phyloP scores from a whole-genome alignment of 2,797 vertebrate species.

The Sebastes dallii region DNA sequence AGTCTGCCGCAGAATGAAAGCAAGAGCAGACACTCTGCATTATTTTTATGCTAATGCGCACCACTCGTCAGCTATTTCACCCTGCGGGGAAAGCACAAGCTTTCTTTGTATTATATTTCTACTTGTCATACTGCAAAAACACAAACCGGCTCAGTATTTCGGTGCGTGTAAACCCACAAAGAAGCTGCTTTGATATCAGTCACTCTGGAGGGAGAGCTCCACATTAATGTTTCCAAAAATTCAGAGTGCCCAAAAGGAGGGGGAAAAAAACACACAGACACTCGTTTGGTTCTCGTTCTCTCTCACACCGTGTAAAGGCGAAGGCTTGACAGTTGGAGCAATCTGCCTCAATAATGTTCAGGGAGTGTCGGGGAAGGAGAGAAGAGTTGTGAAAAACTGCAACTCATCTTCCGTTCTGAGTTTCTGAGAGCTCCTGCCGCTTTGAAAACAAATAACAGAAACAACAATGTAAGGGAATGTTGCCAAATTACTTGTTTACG shows the following conservation, averaged over 20 bases:
- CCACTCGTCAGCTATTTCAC: constrained; percentile 59
- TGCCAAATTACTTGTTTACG: neutral
- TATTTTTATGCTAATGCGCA: constrained; percentile 79
- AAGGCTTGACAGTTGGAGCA: constrained; percentile 42
- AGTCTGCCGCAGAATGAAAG: constrained; percentile 63
- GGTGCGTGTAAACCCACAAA: constrained; percentile 55
- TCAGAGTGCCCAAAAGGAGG: constrained; percentile 6
- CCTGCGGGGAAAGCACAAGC: constrained; percentile 64
- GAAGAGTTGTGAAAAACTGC: neutral
- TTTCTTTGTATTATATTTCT: constrained; percentile 71
- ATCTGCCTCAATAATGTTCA: constrained; percentile 37
- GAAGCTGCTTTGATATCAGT: constrained; percentile 70
- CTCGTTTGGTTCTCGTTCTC: constrained; percentile 31
- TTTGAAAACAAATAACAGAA: neutral
- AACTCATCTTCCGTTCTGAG: neutral
- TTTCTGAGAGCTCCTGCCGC: neutral
- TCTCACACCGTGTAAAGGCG: constrained; percentile 1
- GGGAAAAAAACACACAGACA: neutral
- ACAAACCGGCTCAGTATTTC: constrained; percentile 51
- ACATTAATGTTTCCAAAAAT: constrained; percentile 51
- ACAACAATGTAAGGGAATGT: neutral
- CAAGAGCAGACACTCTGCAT: constrained; percentile 61
- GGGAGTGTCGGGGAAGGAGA: neutral
- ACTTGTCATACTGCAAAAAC: constrained; percentile 66
- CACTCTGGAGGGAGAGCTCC: constrained; percentile 50